These are phyloP conservation scores for Betta splendens DNA, from an alignment of 2,797 vertebrate species.

Conservation along the genomic window DNA sequence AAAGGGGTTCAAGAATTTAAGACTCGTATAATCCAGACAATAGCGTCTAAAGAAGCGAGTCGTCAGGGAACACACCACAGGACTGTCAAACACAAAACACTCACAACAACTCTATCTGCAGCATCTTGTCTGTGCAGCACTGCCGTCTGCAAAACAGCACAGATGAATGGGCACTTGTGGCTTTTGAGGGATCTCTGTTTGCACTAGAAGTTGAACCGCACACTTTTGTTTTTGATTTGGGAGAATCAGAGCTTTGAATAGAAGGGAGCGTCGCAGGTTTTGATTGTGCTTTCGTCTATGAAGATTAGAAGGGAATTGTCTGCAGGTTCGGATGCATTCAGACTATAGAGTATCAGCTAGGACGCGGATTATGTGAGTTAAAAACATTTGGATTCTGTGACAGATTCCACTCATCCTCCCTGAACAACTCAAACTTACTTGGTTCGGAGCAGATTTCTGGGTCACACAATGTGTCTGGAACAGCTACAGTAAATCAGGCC, in stretches of 20 bases:
- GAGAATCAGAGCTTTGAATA: constrained; percentile 19
- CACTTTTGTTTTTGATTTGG: constrained; percentile 23
- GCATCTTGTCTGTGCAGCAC: constrained; percentile 26
- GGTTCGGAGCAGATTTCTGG: background rate
- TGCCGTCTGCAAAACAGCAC: constrained; percentile 30
- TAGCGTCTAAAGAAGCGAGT: constrained; percentile 18
- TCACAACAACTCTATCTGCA: constrained; percentile 16
- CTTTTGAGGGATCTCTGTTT: constrained; percentile 29
- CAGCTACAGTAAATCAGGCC: constrained; percentile 14
- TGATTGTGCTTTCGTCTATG: constrained; percentile 16
- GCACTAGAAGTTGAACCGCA: constrained; percentile 23
- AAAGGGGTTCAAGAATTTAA: constrained; percentile 3
- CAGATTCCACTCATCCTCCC: background rate
- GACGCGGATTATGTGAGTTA: background rate
- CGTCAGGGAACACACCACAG: background rate
- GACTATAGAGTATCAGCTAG: constrained; percentile 10
- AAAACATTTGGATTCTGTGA: constrained; percentile 1
- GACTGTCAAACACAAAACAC: constrained; percentile 15
- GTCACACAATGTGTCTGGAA: constrained; percentile 13
- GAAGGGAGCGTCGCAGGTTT: constrained; percentile 5
- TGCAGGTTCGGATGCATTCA: constrained; percentile 5
- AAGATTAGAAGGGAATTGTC: constrained; percentile 5
- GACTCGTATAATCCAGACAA: constrained; percentile 3
- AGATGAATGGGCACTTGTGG: constrained; percentile 24
- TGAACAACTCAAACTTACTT: constrained; percentile 7